Evolutionary conservation across 2,113 vertebrate species (phyloP).

Genomic region (Rhinolophus ferrumequinum): DNA sequence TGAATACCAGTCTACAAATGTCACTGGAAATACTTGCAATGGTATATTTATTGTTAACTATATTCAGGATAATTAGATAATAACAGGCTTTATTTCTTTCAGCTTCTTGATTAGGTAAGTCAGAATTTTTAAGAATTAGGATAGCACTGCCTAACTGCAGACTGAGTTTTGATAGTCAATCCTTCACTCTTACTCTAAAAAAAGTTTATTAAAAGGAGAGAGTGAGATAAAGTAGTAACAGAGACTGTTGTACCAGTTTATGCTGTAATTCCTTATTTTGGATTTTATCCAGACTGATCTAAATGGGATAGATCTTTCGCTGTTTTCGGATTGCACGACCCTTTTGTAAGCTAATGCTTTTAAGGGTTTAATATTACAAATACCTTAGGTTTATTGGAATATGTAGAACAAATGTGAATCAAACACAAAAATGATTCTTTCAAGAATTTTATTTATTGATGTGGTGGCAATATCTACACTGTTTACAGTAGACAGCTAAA

Average conservation of each 20-base stretch:
- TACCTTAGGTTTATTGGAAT: slow-evolving; percentile 84
- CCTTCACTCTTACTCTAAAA: neutral
- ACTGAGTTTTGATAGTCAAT: neutral
- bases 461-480: slow-evolving; percentile 83
- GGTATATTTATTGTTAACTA: neutral
- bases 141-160: neutral
- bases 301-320: neutral
- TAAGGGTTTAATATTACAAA: slow-evolving; percentile 60
- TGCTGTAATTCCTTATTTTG: neutral
- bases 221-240: neutral
- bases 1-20: slow-evolving; percentile 5
- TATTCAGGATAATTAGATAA: slow-evolving; percentile 23
- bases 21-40: neutral
- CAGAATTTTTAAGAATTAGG: slow-evolving; percentile 17
- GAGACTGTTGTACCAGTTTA: neutral
- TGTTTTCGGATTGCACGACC: slow-evolving; percentile 30
- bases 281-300: neutral
- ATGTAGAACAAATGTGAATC: slow-evolving; percentile 88
- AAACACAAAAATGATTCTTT: slow-evolving; percentile 82
- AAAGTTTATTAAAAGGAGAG: neutral
- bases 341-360: slow-evolving; percentile 73
- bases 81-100: neutral
- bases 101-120: slow-evolving; percentile 17
- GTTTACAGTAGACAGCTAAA: slow-evolving; percentile 85
- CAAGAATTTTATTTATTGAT: slow-evolving; percentile 85